A percentile compares a stretch with the other conserved stretches of the same genome.
Evolutionary conservation across 2,888 invertebrate genomes (phyloP).

Genomic region (Drepana falcataria): DNA sequence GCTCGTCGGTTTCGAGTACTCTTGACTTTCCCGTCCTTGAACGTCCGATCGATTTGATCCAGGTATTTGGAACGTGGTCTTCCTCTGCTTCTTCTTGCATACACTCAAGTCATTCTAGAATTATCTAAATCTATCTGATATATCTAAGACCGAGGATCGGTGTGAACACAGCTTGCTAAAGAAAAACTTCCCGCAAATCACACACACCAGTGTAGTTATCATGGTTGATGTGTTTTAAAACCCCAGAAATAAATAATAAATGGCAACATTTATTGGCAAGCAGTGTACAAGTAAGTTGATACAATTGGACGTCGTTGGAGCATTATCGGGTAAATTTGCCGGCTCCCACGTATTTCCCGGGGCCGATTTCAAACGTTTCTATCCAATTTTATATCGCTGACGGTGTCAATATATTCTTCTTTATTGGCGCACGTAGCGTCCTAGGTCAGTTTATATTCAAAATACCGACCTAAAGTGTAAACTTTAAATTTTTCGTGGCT

Average conservation of each 20-base stretch:
- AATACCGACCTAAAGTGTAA: no score
- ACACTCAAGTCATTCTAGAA: no score
- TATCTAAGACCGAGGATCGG: no score
- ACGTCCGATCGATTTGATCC: no score
- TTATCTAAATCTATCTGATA: no score
- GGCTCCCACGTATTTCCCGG: constrained; percentile 22
- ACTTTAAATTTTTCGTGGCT: no score
- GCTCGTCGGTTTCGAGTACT: no score
- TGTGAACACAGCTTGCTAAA: no score
- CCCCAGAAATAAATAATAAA: neutral
- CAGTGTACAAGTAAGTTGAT: constrained; percentile 14
- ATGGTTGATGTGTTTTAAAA: neutral
- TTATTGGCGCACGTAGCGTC: constrained; percentile 35
- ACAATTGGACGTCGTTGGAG: constrained; percentile 33
- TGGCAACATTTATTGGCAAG: constrained; percentile 20
- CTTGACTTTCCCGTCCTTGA: no score
- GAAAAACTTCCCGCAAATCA: no score
- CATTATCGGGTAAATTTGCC: constrained; percentile 30
- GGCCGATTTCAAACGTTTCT: constrained; percentile 54
- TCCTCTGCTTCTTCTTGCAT: no score
- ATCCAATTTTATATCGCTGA: constrained; percentile 49
- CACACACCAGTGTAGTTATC: neutral
- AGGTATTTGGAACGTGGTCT: no score
- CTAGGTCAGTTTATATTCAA: constrained; percentile 24
- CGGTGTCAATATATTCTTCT: constrained; percentile 36